Evolutionary conservation across 2,888 invertebrate genomes (phyloP).

Genomic region (Acrobasis repandana): DNA sequence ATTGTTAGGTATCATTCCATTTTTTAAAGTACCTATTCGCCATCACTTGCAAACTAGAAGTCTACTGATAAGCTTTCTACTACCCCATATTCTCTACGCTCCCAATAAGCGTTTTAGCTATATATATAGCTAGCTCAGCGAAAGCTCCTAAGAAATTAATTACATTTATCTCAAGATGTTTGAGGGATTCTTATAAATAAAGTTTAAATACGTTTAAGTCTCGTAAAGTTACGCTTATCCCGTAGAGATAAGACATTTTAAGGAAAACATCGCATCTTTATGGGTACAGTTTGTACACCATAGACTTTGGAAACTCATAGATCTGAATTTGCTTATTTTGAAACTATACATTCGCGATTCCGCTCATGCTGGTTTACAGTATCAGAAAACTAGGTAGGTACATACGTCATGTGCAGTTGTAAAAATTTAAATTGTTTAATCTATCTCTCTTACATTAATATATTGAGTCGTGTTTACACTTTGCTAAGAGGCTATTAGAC

Average conservation of each 20-base stretch:
- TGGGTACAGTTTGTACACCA: background rate
- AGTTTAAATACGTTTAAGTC: conserved; percentile 13
- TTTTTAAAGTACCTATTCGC: background rate
- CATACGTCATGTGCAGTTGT: no score
- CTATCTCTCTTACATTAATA: no score
- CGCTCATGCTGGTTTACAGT: background rate
- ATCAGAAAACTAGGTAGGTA: no score
- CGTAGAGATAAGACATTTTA: conserved; percentile 4
- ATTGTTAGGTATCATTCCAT: no score
- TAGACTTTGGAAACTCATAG: background rate
- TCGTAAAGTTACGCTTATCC: conserved; percentile 15
- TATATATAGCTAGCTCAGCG: background rate
- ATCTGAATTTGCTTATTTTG: background rate
- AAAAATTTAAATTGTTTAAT: no score
- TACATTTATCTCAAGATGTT: conserved; percentile 12
- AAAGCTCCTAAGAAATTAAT: conserved; percentile 5
- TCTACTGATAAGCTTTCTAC: background rate
- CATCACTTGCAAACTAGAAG: background rate
- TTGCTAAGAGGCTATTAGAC: no score
- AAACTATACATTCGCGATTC: background rate
- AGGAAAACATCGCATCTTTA: background rate
- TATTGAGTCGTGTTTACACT: no score
- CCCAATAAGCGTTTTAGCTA: background rate
- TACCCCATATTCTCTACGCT: background rate
- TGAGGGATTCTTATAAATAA: conserved; percentile 10